Base-by-base conservation (phyloP, 2,888 invertebrate species). In the Sceliomorpha sp. region DNA sequence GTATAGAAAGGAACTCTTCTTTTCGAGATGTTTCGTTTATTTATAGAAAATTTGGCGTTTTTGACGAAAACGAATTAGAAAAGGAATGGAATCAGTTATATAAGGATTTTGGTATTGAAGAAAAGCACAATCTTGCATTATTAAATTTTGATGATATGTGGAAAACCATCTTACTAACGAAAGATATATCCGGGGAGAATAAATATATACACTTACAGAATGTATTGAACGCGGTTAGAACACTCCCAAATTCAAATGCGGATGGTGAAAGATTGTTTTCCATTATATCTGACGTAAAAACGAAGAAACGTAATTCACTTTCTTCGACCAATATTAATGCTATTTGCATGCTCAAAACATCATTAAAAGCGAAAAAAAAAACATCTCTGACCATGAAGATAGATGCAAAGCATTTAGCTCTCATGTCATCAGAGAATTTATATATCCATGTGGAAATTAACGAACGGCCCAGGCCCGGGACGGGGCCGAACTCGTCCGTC, bases 231-330 rank as follows among this genome's bases (percentile, higher is more conserved):
- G 50, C 50, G 8, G n/a, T 50, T 17, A 26, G 37, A 14, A 26
- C 37, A 9, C 27, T 50, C 8, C 50, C 37, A 8, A 12, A 50
- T 29, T 39, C 39, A 1, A 39, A 39, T 50, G 27, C n/a, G n/a
- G n/a, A n/a, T n/a, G n/a, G n/a, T n/a, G n/a, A n/a, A n/a, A n/a
- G n/a, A n/a, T n/a, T n/a, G n/a, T n/a, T n/a, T n/a, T n/a, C n/a
- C n/a, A n/a, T n/a, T n/a, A n/a, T n/a, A n/a, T n/a, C n/a, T n/a
- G n/a, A n/a, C n/a, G n/a, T n/a, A n/a, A n/a, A n/a, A n/a, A n/a
- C n/a, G n/a, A n/a, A n/a, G n/a, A n/a, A n/a, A n/a, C n/a, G n/a
- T n/a, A n/a, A n/a, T n/a, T n/a, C n/a, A n/a, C n/a, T n/a, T n/a
- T n/a, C n/a, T n/a, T n/a, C n/a, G n/a, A n/a, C n/a, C n/a, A n/a